Conservation (phyloP, 2,797 vertebrate genomes). For the Furcifer pardalis region DNA sequence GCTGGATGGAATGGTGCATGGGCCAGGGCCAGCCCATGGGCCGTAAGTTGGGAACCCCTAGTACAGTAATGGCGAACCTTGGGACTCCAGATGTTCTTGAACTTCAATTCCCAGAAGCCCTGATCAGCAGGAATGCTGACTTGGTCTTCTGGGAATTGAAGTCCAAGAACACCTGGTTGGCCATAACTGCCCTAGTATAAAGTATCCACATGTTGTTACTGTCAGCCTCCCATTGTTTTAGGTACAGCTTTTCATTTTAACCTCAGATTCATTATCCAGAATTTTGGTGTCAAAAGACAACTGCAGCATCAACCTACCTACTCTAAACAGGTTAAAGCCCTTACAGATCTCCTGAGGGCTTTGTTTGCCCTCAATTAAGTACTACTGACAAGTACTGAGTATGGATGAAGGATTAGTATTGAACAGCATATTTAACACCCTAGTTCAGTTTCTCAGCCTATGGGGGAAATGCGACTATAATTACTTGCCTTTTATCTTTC, state of each 20-base stretch:
- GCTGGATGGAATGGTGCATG: too few relatives aligned
- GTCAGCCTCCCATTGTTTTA: neutral
- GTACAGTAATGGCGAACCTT: too few relatives aligned
- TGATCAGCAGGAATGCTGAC: too few relatives aligned
- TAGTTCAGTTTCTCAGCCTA: neutral
- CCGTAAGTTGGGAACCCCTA: too few relatives aligned
- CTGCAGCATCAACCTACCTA: neutral
- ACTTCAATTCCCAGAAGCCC: too few relatives aligned
- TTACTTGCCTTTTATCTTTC: neutral
- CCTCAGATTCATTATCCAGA: neutral
- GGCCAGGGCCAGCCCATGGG: too few relatives aligned
- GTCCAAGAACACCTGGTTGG: too few relatives aligned
- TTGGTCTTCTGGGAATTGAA: too few relatives aligned
- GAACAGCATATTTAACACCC: neutral
- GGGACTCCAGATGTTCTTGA: too few relatives aligned
- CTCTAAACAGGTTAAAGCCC: neutral
- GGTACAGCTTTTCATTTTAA: neutral
- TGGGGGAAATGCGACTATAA: neutral
- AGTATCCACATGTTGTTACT: neutral
- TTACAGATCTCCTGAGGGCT: neutral
- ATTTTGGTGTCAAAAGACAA: neutral
- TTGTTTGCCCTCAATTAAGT: neutral
- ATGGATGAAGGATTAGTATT: neutral
- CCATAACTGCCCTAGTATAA: too few relatives aligned
- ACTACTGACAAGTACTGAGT: too few relatives aligned